Percentiles rank a stretch among this genome's conserved stretches.
Conservation (phyloP, 1,140 invertebrate genomes). For the Drosophila novamexicana region DNA sequence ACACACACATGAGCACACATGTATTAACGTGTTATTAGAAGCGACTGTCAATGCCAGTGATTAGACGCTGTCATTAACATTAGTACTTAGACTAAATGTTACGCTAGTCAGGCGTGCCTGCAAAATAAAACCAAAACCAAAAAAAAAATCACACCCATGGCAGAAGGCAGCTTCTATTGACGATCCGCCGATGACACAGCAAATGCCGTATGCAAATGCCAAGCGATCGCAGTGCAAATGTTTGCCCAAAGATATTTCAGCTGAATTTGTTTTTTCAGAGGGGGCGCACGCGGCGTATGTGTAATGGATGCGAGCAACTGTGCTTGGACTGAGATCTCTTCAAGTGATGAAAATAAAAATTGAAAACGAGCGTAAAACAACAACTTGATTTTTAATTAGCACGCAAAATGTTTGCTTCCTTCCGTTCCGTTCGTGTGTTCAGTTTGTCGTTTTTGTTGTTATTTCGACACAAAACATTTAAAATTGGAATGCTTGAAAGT, state of each 20-base stretch:
- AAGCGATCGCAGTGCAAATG: conserved; percentile 53
- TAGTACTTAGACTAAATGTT: conserved; percentile 39
- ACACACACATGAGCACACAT: not conserved
- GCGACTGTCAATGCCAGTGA: conserved; percentile 32
- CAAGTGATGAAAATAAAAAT: not conserved
- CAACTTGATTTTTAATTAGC: conserved; percentile 46
- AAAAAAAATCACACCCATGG: conserved; percentile 19
- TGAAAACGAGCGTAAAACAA: conserved; percentile 18
- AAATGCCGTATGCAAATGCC: conserved; percentile 47
- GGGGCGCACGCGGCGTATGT: conserved; percentile 62
- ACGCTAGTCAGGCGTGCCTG: conserved; percentile 13
- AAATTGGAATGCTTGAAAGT: conserved; percentile 51
- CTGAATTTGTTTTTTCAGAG: not conserved
- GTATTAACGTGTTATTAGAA: not conserved
- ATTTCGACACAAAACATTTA: conserved; percentile 38
- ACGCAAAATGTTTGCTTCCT: conserved; percentile 58
- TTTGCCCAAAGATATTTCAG: conserved; percentile 48
- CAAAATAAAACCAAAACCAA: conserved; percentile 2
- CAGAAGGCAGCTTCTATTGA: conserved; percentile 35
- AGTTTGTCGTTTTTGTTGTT: not conserved
- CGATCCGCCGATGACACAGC: conserved; percentile 34
- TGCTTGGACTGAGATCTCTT: conserved; percentile 8
- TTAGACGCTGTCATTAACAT: conserved; percentile 48
- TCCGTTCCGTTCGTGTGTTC: conserved; percentile 33
- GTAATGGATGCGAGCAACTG: conserved; percentile 55